Conservation (phyloP, 2,113 vertebrate species). For the Columba livia region DNA sequence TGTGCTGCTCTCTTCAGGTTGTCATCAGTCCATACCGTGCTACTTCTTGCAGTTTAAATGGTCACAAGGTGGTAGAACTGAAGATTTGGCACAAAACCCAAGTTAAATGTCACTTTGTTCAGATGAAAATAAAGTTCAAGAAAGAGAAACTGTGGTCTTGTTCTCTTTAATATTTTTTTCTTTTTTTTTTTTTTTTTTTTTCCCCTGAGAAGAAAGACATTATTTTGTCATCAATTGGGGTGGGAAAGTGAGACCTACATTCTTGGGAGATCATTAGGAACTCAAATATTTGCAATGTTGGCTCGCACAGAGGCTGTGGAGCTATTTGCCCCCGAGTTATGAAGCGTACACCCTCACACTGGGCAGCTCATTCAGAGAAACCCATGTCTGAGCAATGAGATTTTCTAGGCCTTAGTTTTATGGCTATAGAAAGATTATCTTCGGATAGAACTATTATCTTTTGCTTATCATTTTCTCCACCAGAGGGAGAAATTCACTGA, state of each 20-base stretch:
- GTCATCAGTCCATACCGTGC: neutral
- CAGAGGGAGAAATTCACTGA: slow-evolving; percentile 38
- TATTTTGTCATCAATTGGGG: accelerated
- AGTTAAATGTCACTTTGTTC: neutral
- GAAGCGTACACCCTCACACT: accelerated
- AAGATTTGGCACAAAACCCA: neutral
- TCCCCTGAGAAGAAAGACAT: neutral
- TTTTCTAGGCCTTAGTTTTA: neutral
- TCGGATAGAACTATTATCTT: neutral
- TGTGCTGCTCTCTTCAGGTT: neutral
- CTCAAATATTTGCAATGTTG: neutral
- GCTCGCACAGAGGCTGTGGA: neutral
- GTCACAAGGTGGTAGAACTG: neutral
- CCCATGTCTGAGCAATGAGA: neutral
- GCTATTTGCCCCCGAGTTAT: neutral
- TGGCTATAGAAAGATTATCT: neutral
- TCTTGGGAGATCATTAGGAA: neutral
- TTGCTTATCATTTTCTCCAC: neutral
- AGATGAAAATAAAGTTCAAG: neutral
- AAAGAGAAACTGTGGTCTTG: neutral
- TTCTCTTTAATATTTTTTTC: neutral
- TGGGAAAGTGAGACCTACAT: accelerated
- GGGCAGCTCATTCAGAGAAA: neutral
- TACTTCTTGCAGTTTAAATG: neutral
- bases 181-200: neutral